These are phyloP conservation scores for Synanceia verrucosa DNA, from an alignment of 2,797 vertebrate species.

Conservation along the genomic window DNA sequence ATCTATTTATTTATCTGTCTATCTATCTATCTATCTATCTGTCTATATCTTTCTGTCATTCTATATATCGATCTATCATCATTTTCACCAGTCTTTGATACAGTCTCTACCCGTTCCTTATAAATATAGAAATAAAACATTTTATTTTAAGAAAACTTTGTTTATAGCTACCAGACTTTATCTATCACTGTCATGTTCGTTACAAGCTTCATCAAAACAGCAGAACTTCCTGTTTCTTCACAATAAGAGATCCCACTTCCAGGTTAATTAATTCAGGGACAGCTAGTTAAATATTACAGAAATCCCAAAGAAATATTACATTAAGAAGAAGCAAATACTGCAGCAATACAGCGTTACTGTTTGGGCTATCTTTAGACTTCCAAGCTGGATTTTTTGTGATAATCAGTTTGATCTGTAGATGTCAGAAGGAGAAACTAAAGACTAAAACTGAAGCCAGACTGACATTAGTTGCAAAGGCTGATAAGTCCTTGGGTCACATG, in stretches of 20 bases:
- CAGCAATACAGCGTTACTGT: too few relatives aligned
- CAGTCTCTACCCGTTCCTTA: background rate
- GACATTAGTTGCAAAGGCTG: background rate
- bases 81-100: background rate
- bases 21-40: too few relatives aligned
- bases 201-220: background rate
- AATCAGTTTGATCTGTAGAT: background rate
- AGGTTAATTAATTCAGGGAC: background rate
- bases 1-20: too few relatives aligned
- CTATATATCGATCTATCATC: background rate
- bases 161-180: background rate
- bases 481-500: background rate
- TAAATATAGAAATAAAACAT: background rate
- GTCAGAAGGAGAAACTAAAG: too few relatives aligned
- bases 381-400: background rate
- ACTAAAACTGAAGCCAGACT: background rate
- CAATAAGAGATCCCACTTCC: background rate
- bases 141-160: background rate
- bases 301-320: background rate
- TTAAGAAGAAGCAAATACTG: background rate
- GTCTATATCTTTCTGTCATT: too few relatives aligned
- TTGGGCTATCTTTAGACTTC: background rate
- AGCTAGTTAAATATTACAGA: background rate
- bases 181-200: rapidly evolving
- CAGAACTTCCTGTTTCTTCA: slow-evolving; percentile 3